phyloP scores from a whole-genome alignment of 2,113 vertebrate genomes.

The Hydrolagus affinis region DNA sequence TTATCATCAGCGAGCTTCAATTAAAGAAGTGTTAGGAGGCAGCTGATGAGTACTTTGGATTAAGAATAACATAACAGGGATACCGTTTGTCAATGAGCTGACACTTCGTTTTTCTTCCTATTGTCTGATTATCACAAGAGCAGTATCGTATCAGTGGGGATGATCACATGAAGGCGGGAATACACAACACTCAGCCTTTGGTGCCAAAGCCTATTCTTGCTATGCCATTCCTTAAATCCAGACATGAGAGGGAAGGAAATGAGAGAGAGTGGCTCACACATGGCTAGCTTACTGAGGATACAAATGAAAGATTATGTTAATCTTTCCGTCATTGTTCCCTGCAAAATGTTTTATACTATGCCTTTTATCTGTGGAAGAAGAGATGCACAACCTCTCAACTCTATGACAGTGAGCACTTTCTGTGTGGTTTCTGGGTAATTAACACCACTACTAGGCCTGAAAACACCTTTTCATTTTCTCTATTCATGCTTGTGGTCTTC shows the following conservation, averaged over 20 bases:
- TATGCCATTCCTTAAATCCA: constrained; percentile 76
- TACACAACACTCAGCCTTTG: constrained; percentile 81
- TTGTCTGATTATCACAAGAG: constrained; percentile 74
- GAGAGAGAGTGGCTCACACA: constrained; percentile 76
- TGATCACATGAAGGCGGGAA: constrained; percentile 95
- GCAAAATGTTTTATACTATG: constrained; percentile 99
- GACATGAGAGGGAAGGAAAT: constrained; percentile 71
- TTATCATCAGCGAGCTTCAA: not conserved
- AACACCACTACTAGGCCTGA: constrained; percentile 82
- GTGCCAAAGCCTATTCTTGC: constrained; percentile 82
- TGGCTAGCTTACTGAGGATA: constrained; percentile 95
- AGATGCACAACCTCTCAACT: constrained; percentile 98
- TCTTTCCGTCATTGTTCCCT: constrained; percentile 85
- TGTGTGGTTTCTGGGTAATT: constrained; percentile 99
- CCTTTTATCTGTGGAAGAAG: constrained; percentile 98
- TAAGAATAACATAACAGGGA: constrained; percentile 69
- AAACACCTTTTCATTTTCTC: constrained; percentile 84
- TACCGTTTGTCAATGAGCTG: constrained; percentile 71
- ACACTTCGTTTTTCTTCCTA: constrained; percentile 74
- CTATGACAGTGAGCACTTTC: constrained; percentile 96
- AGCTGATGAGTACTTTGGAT: constrained; percentile 59
- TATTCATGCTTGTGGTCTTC: constrained; percentile 98
- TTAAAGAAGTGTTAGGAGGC: constrained; percentile 36
- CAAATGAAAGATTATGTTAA: constrained; percentile 99
- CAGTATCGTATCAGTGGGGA: constrained; percentile 72